phyloP scores from a whole-genome alignment of 2,797 vertebrate species.

The Stomatorhinus walkeri region DNA sequence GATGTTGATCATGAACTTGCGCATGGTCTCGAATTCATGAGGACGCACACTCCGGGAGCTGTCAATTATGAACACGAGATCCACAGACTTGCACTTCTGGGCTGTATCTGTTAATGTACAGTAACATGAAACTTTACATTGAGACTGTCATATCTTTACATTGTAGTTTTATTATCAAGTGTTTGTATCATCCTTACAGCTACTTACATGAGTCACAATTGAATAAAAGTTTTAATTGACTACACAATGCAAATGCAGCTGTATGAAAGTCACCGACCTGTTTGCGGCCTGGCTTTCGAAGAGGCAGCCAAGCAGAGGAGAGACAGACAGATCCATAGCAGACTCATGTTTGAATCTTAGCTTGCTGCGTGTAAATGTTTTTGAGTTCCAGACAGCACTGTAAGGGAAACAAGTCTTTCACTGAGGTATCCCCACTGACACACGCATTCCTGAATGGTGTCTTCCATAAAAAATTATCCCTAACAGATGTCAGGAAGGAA shows the following conservation, averaged over 20 bases:
- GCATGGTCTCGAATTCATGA: constrained; percentile 91
- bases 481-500: constrained; percentile 53
- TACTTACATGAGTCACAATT: neutral
- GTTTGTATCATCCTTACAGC: neutral
- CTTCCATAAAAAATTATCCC: constrained; percentile 43
- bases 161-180: neutral
- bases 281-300: constrained; percentile 62
- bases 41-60: constrained; percentile 92
- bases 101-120: constrained; percentile 44
- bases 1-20: constrained; percentile 89
- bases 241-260: neutral
- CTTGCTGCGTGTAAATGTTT: neutral
- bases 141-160: neutral
- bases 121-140: neutral
- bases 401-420: constrained; percentile 19
- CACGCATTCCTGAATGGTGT: constrained; percentile 50
- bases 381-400: constrained; percentile 27
- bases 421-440: constrained; percentile 26
- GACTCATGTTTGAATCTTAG: constrained; percentile 21
- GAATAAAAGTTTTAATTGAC: neutral
- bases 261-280: constrained; percentile 47
- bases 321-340: constrained; percentile 35
- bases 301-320: constrained; percentile 52
- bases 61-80: constrained; percentile 94
- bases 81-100: constrained; percentile 79